Conservation (phyloP, 2,113 vertebrate genomes). For the Sigmodon hispidus region DNA sequence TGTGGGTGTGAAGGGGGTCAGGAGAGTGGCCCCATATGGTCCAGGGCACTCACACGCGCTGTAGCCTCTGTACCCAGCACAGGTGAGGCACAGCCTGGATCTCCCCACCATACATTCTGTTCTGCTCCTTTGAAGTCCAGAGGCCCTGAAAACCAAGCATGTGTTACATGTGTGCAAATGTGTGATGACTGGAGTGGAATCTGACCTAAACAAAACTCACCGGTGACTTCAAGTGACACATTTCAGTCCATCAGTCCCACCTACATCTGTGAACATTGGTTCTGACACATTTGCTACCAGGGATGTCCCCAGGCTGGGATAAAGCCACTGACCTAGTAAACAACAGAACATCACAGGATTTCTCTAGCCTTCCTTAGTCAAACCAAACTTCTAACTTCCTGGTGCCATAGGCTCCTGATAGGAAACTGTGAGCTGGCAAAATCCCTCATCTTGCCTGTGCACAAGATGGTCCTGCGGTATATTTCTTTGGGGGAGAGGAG, state of each 20-base stretch:
- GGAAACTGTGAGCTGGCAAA: background rate
- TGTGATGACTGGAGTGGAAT: background rate
- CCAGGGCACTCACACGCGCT: background rate
- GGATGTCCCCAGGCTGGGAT: background rate
- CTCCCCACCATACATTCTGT: accelerated
- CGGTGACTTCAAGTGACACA: background rate
- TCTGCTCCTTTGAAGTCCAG: background rate
- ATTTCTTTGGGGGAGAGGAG: background rate
- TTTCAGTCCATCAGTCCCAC: no score
- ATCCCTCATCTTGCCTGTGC: background rate
- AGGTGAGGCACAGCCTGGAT: background rate
- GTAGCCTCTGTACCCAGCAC: background rate
- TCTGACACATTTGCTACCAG: background rate
- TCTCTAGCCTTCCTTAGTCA: background rate
- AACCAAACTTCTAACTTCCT: background rate
- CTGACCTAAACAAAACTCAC: background rate
- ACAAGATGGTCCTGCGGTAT: background rate
- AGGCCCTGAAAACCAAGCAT: background rate
- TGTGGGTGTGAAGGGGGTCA: background rate
- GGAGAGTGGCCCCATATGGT: background rate
- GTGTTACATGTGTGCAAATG: background rate
- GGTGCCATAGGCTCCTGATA: background rate
- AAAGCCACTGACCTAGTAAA: background rate
- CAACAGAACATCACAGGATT: background rate
- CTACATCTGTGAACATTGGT: background rate